Evolutionary conservation across 1,140 invertebrate species (phyloP).

Genomic region (Pissodes strobi): DNA sequence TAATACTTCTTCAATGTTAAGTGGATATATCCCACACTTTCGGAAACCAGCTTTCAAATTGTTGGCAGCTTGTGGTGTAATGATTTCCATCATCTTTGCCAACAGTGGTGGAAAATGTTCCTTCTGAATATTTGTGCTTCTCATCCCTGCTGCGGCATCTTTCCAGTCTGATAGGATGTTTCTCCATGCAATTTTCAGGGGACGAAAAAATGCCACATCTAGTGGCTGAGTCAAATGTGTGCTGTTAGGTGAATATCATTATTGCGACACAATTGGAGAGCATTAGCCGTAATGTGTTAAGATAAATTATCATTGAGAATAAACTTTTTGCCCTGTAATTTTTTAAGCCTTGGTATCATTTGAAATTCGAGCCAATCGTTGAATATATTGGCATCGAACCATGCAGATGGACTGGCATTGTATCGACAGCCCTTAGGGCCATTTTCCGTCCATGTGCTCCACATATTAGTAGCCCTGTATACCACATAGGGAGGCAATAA

Average conservation of each 20-base stretch:
- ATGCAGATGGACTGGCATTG: too few relatives aligned
- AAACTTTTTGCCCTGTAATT: background rate
- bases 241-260: too few relatives aligned
- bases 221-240: too few relatives aligned
- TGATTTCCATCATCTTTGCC: too few relatives aligned
- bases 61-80: background rate
- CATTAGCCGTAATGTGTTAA: background rate
- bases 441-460: too few relatives aligned
- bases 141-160: background rate
- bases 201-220: too few relatives aligned
- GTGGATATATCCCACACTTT: too few relatives aligned
- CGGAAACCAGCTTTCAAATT: background rate
- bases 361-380: background rate
- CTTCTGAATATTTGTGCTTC: conserved; percentile 1
- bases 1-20: background rate
- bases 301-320: conserved; percentile 1
- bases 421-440: too few relatives aligned
- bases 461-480: too few relatives aligned
- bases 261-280: background rate
- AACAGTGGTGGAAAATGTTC: background rate
- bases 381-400: background rate
- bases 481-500: too few relatives aligned
- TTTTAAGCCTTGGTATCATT: too few relatives aligned
- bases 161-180: background rate
- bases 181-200: too few relatives aligned